These are phyloP conservation scores for Diorhabda elongata DNA, from an alignment of 1,140 invertebrate genomes.

Conservation along the genomic window DNA sequence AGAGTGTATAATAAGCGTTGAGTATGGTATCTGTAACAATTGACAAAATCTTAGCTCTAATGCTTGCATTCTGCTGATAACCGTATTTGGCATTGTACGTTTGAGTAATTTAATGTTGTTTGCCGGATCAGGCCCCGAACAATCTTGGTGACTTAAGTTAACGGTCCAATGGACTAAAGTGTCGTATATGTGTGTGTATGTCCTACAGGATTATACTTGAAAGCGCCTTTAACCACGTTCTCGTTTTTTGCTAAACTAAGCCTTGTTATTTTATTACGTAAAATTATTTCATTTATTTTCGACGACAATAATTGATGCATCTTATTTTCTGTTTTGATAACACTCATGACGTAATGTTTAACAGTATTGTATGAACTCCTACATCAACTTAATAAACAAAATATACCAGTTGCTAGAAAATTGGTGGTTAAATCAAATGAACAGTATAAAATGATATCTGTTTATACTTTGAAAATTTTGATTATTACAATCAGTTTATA, in stretches of 20 bases:
- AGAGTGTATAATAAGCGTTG: slow-evolving; percentile 23
- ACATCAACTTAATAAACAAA: no score
- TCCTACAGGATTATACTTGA: slow-evolving; percentile 12
- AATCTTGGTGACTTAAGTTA: slow-evolving; percentile 21
- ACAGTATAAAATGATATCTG: no score
- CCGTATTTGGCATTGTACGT: slow-evolving; percentile 25
- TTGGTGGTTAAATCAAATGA: no score
- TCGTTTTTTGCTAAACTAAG: not conserved
- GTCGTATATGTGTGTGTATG: slow-evolving; percentile 16
- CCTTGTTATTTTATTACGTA: not conserved
- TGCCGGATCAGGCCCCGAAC: slow-evolving; percentile 13
- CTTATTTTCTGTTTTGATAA: not conserved
- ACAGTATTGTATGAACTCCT: no score
- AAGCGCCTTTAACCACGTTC: slow-evolving; percentile 1
- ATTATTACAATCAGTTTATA: no score
- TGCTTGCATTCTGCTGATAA: slow-evolving; percentile 28
- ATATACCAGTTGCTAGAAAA: no score
- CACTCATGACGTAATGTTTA: not conserved
- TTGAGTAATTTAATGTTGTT: slow-evolving; percentile 21
- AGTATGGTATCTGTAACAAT: slow-evolving; percentile 27
- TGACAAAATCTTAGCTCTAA: slow-evolving; percentile 29
- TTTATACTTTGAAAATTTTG: no score
- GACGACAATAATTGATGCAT: not conserved
- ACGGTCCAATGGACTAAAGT: slow-evolving; percentile 13
- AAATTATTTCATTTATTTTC: not conserved